These are phyloP conservation scores for Drosophila anomelani DNA, from an alignment of 2,888 invertebrate species.

Conservation along the genomic window DNA sequence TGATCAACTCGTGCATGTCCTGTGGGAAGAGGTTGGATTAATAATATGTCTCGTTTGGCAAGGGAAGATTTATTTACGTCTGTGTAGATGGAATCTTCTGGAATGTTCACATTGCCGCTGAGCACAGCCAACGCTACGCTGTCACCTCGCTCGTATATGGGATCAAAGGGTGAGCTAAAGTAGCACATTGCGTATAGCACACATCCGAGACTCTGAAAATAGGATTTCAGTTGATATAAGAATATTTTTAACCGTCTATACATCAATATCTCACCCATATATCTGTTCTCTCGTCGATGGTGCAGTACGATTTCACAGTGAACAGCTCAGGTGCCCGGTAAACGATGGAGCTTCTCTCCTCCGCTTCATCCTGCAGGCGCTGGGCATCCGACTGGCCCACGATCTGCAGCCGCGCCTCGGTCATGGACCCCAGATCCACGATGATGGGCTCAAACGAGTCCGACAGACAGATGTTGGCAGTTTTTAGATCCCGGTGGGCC, in stretches of 20 bases:
- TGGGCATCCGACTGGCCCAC: conserved; percentile 89
- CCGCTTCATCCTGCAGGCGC: conserved; percentile 91
- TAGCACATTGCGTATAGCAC: conserved; percentile 93
- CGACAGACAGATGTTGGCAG: conserved; percentile 92
- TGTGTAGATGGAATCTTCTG: conserved; percentile 88
- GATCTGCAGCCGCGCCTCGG: conserved; percentile 87
- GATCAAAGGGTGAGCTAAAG: conserved; percentile 94
- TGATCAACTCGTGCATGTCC: conserved; percentile 89
- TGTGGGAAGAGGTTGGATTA: conserved; percentile 82
- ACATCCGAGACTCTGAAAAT: conserved; percentile 91
- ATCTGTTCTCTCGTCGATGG: conserved; percentile 93
- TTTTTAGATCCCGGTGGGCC: conserved; percentile 94
- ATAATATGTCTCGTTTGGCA: not conserved
- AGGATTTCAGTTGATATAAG: not conserved
- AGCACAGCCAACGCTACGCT: conserved; percentile 94
- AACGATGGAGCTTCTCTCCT: conserved; percentile 94
- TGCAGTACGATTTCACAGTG: conserved; percentile 91
- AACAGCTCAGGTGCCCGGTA: conserved; percentile 95
- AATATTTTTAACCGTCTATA: too few relatives aligned
- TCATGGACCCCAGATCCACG: conserved; percentile 92
- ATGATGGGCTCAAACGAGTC: conserved; percentile 90
- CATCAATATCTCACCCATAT: conserved; percentile 87
- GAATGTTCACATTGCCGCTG: conserved; percentile 90
- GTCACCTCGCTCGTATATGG: conserved; percentile 93
- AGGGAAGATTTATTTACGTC: conserved; percentile 78